Conservation (phyloP, 1,140 invertebrate species). For the Chymomyza costata region DNA sequence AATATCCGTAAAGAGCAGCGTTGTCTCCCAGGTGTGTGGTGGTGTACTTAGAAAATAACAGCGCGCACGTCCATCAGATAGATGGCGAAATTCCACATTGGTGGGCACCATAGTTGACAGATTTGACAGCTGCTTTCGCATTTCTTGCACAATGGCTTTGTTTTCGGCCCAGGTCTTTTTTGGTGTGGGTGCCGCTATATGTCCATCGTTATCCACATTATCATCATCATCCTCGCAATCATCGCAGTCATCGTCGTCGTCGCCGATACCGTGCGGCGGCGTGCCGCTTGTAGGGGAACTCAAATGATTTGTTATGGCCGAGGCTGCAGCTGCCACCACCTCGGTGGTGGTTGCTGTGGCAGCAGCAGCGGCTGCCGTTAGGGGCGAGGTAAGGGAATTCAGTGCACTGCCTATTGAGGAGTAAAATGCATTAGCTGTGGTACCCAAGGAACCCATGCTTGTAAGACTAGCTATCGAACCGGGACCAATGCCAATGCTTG, state of each 20-base stretch:
- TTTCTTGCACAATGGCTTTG: constrained; percentile 86
- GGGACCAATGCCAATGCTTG: constrained; percentile 30
- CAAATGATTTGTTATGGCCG: constrained; percentile 67
- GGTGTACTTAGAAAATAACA: constrained; percentile 93
- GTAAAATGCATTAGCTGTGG: constrained; percentile 70
- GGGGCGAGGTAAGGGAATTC: constrained; percentile 68
- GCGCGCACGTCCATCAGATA: constrained; percentile 85
- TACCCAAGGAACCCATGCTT: constrained; percentile 63
- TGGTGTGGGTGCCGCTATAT: constrained; percentile 59
- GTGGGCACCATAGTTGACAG: constrained; percentile 87
- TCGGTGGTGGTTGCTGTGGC: constrained; percentile 66
- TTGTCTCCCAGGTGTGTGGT: constrained; percentile 90
- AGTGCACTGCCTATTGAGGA: constrained; percentile 67
- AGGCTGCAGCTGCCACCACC: constrained; percentile 61
- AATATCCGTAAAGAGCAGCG: constrained; percentile 90
- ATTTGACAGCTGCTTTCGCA: constrained; percentile 85
- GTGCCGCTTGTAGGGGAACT: constrained; percentile 68
- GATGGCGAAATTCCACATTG: constrained; percentile 85
- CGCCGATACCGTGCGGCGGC: constrained; percentile 49
- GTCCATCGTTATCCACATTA: constrained; percentile 57
- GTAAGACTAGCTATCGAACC: constrained; percentile 60
- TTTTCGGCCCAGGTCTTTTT: constrained; percentile 87
- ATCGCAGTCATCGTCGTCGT: constrained; percentile 56
- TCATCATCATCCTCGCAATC: constrained; percentile 65
- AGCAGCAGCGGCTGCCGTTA: constrained; percentile 61